Base-by-base conservation (phyloP, 92 coral and sea anemone genomes). In the Hydrozoanthus gracilis region DNA sequence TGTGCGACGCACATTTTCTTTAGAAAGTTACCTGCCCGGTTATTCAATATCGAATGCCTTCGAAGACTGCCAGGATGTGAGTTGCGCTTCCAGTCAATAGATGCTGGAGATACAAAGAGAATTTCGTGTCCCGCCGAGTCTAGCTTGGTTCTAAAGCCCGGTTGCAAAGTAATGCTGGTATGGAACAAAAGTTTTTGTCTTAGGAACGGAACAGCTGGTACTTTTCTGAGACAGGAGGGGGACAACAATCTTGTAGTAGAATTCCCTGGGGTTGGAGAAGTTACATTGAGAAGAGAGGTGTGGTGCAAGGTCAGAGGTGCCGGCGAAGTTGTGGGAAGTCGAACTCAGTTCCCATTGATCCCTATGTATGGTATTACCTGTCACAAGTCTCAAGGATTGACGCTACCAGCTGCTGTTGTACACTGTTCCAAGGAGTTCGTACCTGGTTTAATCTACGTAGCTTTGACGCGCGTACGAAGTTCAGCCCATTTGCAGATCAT, bases 381-480 rank as follows among this genome's bases (percentile, higher is more conserved):
- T 46, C 71, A 66, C 72, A 67, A 67, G 72, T 44, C 46, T 10
- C 46, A 67, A 13, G 45, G 72, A 8, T 67, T 20, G 35, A 67
- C 72, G 35, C 18, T 67, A 13, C 72, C 72, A 20, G 18, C 72
- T 8, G 45, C 35, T 18, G 46, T 67, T 67, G 72, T 67, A 18
- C 72, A 67, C 45, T 17, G 72, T 46, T 64, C 69, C 7, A 17
- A 67, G 18, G 72, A 67, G 72, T 67, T 67, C 35, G 72, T 67
- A 46, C 72, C 72, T 66, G 71, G 71, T 17, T 66, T 66, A 46
- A 17, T 66, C 3, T 17, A 66, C 27, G 71, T 66, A 17, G 71
- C 71, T 66, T 46, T 66, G 44, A 73, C 88, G 20, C 49, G 83
- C 12, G 82, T 85, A 27, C 82, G 73, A 7, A 72, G 46, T n/a